Conservation (phyloP, 2,113 vertebrate genomes). For the Acanthisitta chloris region DNA sequence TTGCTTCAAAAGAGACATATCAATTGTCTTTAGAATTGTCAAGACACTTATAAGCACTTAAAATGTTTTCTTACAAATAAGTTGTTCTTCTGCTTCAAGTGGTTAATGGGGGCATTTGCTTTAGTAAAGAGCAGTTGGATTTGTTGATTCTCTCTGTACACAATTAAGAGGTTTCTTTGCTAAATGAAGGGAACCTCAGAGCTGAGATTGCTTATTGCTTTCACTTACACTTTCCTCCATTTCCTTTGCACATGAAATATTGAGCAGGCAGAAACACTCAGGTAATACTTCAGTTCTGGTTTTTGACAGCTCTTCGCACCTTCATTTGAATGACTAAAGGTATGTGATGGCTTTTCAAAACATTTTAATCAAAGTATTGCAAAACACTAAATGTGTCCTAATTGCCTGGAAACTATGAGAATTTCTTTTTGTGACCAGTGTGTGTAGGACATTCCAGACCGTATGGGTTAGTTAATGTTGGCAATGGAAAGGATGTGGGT, state of each 20-base stretch:
- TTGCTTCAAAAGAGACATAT: background rate
- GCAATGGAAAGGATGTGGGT: background rate
- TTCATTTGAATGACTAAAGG: background rate
- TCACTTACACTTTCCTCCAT: background rate
- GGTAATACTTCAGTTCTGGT: background rate
- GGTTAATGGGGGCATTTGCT: slow-evolving; percentile 6
- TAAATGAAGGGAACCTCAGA: background rate
- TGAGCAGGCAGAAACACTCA: background rate
- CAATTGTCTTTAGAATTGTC: slow-evolving; percentile 8
- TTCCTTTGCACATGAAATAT: background rate
- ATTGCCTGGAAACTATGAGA: background rate
- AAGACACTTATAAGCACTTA: background rate
- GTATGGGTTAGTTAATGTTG: background rate
- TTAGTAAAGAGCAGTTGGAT: background rate
- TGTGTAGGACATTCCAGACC: background rate
- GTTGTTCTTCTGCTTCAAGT: slow-evolving; percentile 16
- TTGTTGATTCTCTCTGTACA: slow-evolving; percentile 1
- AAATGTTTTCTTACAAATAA: background rate
- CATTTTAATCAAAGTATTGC: background rate
- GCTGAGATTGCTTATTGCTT: background rate
- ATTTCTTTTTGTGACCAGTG: background rate
- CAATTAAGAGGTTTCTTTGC: background rate
- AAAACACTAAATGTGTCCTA: background rate
- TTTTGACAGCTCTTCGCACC: background rate
- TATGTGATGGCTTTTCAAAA: background rate